A percentile compares a stretch with the other conserved stretches of the same genome.
These are phyloP conservation scores for Archivesica marissinica DNA, from an alignment of 1,140 invertebrate genomes.

Conservation along the genomic window DNA sequence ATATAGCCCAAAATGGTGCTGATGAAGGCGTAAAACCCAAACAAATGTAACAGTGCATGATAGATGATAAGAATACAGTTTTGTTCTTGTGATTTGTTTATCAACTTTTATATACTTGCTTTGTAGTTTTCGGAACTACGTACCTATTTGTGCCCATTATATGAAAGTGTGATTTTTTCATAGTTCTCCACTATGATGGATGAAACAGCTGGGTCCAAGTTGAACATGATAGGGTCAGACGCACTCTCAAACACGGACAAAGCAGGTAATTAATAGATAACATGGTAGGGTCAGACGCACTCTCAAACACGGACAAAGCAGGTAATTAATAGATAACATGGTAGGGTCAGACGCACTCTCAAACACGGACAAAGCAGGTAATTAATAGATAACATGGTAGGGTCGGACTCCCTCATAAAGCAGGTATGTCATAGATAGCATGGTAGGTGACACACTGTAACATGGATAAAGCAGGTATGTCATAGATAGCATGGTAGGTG, in stretches of 20 bases:
- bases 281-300: constrained; percentile 72
- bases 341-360: constrained; percentile 73
- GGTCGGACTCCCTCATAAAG: constrained; percentile 76
- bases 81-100: not conserved
- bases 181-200: constrained; percentile 82
- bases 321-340: constrained; percentile 77
- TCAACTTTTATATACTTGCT: not conserved
- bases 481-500: no score
- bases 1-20: no score
- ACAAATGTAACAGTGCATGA: no score
- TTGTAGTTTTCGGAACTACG: not conserved
- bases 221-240: constrained; percentile 72
- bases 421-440: no score
- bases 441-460: no score
- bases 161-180: constrained; percentile 37
- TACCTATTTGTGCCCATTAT: not conserved
- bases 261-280: constrained; percentile 78
- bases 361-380: constrained; percentile 80
- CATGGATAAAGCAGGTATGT: no score
- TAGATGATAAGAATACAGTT: not conserved
- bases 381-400: constrained; percentile 74
- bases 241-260: constrained; percentile 79
- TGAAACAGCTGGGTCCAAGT: constrained; percentile 70
- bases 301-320: constrained; percentile 79
- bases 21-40: no score